phyloP scores from a whole-genome alignment of 1,140 invertebrate species.

The Aphelinus certus region DNA sequence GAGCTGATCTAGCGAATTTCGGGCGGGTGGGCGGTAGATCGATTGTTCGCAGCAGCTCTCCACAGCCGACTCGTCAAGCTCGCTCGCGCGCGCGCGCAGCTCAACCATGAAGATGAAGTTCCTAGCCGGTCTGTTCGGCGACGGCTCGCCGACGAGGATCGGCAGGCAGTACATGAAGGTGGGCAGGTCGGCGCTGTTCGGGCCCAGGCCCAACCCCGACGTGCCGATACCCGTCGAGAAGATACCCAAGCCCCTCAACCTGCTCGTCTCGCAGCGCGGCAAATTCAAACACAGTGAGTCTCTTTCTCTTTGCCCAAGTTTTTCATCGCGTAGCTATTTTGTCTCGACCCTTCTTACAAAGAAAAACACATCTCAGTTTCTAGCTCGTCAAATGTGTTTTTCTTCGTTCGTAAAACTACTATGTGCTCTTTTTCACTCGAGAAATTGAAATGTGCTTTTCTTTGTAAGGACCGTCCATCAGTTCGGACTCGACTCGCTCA shows the following conservation, averaged over 20 bases:
- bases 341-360: no score
- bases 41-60: not conserved
- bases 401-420: no score
- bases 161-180: conserved; percentile 79
- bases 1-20: no score
- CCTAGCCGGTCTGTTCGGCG: conserved; percentile 60
- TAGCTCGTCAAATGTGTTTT: no score
- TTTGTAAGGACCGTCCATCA: no score
- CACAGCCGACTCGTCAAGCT: not conserved
- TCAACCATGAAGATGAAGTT: conserved; percentile 56
- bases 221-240: conserved; percentile 62
- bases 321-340: no score
- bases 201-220: conserved; percentile 63
- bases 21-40: conserved; percentile 20
- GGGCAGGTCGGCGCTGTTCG: conserved; percentile 76
- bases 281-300: conserved; percentile 80
- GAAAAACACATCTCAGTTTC: no score
- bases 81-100: no score
- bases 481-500: no score
- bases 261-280: conserved; percentile 79
- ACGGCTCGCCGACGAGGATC: conserved; percentile 61
- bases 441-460: no score
- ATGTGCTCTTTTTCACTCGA: no score
- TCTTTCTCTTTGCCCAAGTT: no score
- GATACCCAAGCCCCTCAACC: conserved; percentile 73